Evolutionary conservation across 2,888 invertebrate species (phyloP), one percentile per base, ranked within the genome.

Genomic region (Ganaspis brasiliensis): DNA sequence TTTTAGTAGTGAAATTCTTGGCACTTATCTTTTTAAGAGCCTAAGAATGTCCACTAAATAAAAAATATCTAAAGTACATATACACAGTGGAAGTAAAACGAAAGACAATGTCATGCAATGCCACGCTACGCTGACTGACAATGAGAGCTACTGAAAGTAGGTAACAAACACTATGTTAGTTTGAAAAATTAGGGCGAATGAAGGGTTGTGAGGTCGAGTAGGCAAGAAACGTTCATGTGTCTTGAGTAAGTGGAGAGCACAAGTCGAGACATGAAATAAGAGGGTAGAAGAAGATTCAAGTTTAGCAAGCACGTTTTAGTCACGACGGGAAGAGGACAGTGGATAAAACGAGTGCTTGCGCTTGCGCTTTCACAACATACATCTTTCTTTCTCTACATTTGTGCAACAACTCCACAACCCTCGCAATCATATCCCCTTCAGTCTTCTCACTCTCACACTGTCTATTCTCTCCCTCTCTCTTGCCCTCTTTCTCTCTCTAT

Each of bases 131-230:
- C 49, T 9, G 14, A 31, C 31, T 37, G 73, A 76, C n/a, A n/a
- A n/a, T n/a, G n/a, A n/a, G 73, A 59, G 72, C 72, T 76, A 52
- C 74, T 52, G 77, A 80, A 81, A 75, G 78, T 74, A 73, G 76
- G 77, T 80, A 76, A 76, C 76, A 79, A 75, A 76, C 74, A 79
- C 70, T 63, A 73, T 31, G 70, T 73, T 12, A 57, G 26, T 55
- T 57, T 71, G 61, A 75, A 67, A 80, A 82, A 82, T 79, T 82
- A 77, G 80, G 72, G 75, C 78, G 57, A 75, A 79, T 76, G 80
- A 78, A 76, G 76, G 76, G 73, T 74, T 55, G 37, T 72, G 76
- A 74, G 67, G 72, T 24, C 37, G 19, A 71, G 19, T 52, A 52
- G 19, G 56, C 24, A 14, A 56, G 63, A 21, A 37, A 21, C 21